Evolutionary conservation across 2,888 invertebrate species (phyloP).

Genomic region (Andricus curvator): DNA sequence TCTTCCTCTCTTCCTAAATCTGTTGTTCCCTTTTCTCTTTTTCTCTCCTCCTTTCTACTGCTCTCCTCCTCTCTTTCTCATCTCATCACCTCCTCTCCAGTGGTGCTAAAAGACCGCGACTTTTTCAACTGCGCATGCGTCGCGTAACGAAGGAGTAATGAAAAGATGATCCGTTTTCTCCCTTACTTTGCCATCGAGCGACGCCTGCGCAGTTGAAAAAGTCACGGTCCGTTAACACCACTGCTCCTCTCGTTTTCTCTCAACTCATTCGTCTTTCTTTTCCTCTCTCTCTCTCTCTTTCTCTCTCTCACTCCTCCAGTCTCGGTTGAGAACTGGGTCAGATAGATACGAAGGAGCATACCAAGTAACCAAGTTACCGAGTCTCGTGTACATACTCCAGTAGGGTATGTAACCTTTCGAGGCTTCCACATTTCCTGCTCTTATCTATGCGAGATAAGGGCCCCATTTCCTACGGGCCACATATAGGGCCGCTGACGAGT

Average conservation of each 20-base stretch:
- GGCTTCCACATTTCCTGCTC: conserved; percentile 41
- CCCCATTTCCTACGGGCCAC: conserved; percentile 23
- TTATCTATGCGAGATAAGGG: conserved; percentile 45
- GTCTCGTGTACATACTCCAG: conserved; percentile 36
- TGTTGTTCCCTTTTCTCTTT: not conserved
- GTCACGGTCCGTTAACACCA: too few species aligned
- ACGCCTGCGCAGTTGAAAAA: too few species aligned
- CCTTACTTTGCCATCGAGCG: not conserved
- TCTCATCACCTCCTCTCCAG: not conserved
- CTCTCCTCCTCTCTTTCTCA: not conserved
- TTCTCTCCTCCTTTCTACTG: too few species aligned
- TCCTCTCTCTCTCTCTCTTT: not conserved
- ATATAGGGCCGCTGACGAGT: conserved; percentile 37
- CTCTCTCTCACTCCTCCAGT: not conserved
- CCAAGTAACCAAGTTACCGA: not conserved
- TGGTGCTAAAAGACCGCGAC: too few species aligned
- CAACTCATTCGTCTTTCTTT: not conserved
- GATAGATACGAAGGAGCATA: conserved; percentile 28
- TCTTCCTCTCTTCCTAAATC: not conserved
- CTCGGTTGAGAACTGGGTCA: conserved; percentile 31
- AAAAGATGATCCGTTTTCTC: not conserved
- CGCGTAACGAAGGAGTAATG: too few species aligned
- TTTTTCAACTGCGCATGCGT: too few species aligned
- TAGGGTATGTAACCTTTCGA: conserved; percentile 41
- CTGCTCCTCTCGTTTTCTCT: not conserved